Conservation (phyloP, 1,140 invertebrate species). For the Drosophila ohnishii region DNA sequence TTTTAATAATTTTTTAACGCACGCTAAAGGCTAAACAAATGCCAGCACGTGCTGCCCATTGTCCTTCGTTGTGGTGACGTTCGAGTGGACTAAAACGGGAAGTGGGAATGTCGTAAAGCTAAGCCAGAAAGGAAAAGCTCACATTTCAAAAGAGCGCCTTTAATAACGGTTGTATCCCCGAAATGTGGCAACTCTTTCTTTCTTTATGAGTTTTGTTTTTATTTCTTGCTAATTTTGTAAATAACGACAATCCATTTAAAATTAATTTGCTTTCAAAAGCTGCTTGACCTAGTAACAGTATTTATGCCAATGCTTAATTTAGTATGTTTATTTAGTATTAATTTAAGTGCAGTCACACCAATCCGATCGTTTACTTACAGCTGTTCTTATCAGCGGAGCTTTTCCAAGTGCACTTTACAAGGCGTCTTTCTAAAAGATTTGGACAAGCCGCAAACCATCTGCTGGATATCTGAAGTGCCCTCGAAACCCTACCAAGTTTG, state of each 20-base stretch:
- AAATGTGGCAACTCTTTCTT: conserved; percentile 4
- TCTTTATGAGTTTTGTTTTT: too few species aligned
- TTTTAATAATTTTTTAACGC: conserved; percentile 51
- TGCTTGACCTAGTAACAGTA: background rate
- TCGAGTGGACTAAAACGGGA: conserved; percentile 5
- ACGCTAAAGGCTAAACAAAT: conserved; percentile 41
- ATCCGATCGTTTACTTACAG: conserved; percentile 30
- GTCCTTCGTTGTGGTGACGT: conserved; percentile 42
- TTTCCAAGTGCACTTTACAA: conserved; percentile 37
- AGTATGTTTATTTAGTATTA: conserved; percentile 5
- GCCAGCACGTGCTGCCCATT: conserved; percentile 51
- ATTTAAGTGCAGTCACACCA: conserved; percentile 1
- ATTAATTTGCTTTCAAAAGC: background rate
- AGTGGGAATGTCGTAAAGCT: conserved; percentile 15
- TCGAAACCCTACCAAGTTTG: conserved; percentile 30
- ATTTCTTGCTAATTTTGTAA: too few species aligned
- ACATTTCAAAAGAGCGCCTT: conserved; percentile 16
- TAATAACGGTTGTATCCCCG: background rate
- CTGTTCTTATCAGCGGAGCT: conserved; percentile 40
- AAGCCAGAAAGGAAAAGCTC: conserved; percentile 28
- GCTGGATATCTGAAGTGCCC: conserved; percentile 47
- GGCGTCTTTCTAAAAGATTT: conserved; percentile 24
- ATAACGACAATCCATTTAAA: too few species aligned
- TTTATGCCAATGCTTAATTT: background rate
- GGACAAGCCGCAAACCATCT: conserved; percentile 15